Conservation (phyloP, 2,797 vertebrate genomes). For the Channa striata region DNA sequence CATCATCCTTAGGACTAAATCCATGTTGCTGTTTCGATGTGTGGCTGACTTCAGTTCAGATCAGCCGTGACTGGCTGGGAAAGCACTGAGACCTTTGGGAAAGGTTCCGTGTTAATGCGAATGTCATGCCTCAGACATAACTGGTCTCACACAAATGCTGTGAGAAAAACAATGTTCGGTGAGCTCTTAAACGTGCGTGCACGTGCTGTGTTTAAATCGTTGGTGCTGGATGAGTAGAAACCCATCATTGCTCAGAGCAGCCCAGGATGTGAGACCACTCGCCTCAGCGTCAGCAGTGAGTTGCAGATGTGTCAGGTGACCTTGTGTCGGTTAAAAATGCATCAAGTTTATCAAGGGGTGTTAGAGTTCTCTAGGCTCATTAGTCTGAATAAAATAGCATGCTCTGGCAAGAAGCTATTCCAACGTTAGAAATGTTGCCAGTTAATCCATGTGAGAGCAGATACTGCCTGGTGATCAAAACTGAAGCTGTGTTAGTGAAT, state of each 20-base stretch:
- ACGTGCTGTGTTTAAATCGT: conserved; percentile 4
- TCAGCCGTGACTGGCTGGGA: conserved; percentile 34
- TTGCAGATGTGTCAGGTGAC: conserved; percentile 61
- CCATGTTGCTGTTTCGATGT: conserved; percentile 45
- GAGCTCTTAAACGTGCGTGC: conserved; percentile 9
- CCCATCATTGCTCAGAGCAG: conserved; percentile 50
- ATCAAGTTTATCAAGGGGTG: conserved; percentile 84
- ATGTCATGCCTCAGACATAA: conserved; percentile 46
- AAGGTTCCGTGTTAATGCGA: conserved; percentile 1
- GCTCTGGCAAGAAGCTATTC: conserved; percentile 77
- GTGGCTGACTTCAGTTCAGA: conserved; percentile 43
- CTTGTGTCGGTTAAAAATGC: conserved; percentile 83
- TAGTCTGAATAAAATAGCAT: conserved; percentile 83
- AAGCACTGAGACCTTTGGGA: conserved; percentile 16
- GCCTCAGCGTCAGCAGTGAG: conserved; percentile 57
- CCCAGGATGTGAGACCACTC: conserved; percentile 54
- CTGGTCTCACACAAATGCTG: conserved; percentile 26
- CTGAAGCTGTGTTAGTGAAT: conserved; percentile 57
- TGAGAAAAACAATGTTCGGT: conserved; percentile 13
- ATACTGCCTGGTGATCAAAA: conserved; percentile 81
- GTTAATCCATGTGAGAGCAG: conserved; percentile 83
- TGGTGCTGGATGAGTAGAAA: conserved; percentile 33
- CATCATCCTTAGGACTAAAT: conserved; percentile 51
- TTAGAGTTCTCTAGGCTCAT: conserved; percentile 82
- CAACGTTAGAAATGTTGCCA: conserved; percentile 77